phyloP scores from a whole-genome alignment of 2,797 vertebrate species.

The Dendrocincla fuliginosa region DNA sequence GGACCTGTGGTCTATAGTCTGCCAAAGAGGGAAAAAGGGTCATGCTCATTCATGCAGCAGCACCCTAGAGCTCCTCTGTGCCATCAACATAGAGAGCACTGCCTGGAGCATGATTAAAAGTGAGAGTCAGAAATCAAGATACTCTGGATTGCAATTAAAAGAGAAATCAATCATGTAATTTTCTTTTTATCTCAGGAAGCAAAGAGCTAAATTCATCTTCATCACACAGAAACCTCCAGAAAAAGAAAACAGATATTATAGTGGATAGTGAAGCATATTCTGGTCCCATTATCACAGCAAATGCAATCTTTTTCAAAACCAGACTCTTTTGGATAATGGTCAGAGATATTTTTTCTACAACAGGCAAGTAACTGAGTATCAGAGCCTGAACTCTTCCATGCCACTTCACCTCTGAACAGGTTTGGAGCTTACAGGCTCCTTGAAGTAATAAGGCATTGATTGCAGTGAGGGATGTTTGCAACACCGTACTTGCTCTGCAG shows the following conservation, averaged over 20 bases:
- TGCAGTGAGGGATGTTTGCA: constrained; percentile 72
- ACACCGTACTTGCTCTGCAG: constrained; percentile 64
- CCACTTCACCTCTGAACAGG: constrained; percentile 69
- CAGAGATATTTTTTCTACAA: constrained; percentile 27
- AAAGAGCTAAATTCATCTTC: constrained; percentile 42
- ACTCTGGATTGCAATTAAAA: constrained; percentile 14
- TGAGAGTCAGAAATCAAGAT: constrained; percentile 10
- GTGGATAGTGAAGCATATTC: constrained; percentile 13
- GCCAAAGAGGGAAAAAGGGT: not conserved
- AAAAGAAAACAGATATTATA: constrained; percentile 45
- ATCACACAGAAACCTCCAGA: constrained; percentile 44
- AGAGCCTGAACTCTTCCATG: constrained; percentile 57
- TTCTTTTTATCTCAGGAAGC: not conserved
- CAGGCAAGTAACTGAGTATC: constrained; percentile 41
- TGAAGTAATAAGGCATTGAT: constrained; percentile 75
- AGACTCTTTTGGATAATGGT: constrained; percentile 23
- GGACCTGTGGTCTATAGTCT: not conserved
- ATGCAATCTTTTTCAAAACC: constrained; percentile 56
- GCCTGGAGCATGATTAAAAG: constrained; percentile 22
- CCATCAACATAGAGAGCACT: not conserved
- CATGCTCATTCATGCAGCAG: not conserved
- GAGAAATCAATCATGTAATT: constrained; percentile 47
- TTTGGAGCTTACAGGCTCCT: constrained; percentile 71
- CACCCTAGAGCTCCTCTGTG: not conserved
- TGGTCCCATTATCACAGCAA: constrained; percentile 22